Conservation (phyloP, 2,113 vertebrate genomes). For the Engraulis encrasicolus region DNA sequence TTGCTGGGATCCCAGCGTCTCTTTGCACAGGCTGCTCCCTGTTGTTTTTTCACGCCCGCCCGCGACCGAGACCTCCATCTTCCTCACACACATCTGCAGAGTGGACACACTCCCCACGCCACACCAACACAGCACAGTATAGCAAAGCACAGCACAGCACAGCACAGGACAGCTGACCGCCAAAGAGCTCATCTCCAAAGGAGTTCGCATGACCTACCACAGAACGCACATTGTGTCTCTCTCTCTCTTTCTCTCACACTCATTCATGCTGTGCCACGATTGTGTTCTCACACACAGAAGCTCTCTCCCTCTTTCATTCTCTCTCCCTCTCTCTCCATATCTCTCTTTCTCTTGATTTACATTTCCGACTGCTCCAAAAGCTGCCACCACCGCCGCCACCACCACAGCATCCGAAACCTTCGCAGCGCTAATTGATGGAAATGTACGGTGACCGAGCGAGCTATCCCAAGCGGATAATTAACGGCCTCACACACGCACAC, state of each 20-base stretch:
- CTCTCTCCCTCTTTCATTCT: no score
- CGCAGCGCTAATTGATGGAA: slow-evolving; percentile 57
- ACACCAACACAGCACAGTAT: no score
- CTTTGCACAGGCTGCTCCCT: slow-evolving; percentile 72
- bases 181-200: slow-evolving; percentile 48
- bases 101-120: no score
- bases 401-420: slow-evolving; percentile 46
- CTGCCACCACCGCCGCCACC: neutral
- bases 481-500: neutral
- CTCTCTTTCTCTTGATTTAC: neutral
- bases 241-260: no score
- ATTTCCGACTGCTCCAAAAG: neutral
- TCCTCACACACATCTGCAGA: slow-evolving; percentile 74
- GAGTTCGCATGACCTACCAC: slow-evolving; percentile 42
- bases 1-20: slow-evolving; percentile 65
- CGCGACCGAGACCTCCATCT: slow-evolving; percentile 77
- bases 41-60: slow-evolving; percentile 76
- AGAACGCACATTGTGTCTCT: slow-evolving; percentile 21
- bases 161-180: slow-evolving; percentile 58
- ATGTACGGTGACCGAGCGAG: slow-evolving; percentile 67
- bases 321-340: no score
- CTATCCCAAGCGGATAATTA: slow-evolving; percentile 52
- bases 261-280: slow-evolving; percentile 1
- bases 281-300: neutral
- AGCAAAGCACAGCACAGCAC: no score